phyloP scores from a whole-genome alignment of 2,888 invertebrate species.

The Pherbina coryleti region DNA sequence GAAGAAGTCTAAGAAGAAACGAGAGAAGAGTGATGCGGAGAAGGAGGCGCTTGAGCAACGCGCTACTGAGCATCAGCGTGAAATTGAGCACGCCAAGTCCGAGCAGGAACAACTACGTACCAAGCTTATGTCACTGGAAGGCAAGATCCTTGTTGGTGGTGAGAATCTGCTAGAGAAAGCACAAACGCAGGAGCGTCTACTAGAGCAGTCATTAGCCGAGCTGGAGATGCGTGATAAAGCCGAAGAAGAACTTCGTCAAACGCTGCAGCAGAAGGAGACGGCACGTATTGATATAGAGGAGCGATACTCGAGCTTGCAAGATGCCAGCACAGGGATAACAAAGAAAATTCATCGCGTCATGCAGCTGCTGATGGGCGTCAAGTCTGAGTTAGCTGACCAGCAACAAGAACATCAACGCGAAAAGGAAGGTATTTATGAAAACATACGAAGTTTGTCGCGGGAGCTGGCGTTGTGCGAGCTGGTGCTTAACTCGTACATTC shows the following conservation, averaged over 20 bases:
- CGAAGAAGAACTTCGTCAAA: conserved; percentile 84
- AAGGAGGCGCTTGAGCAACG: conserved; percentile 78
- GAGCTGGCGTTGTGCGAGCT: conserved; percentile 93
- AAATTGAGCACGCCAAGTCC: conserved; percentile 80
- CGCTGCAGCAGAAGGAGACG: conserved; percentile 90
- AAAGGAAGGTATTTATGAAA: conserved; percentile 95
- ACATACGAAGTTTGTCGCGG: conserved; percentile 87
- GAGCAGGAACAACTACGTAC: conserved; percentile 88
- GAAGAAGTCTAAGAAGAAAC: conserved; percentile 70
- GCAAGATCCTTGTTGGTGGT: conserved; percentile 96
- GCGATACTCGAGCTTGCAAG: conserved; percentile 93
- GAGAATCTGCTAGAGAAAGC: conserved; percentile 98
- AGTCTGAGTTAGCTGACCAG: conserved; percentile 86
- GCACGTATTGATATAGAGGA: conserved; percentile 95
- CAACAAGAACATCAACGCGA: conserved; percentile 96
- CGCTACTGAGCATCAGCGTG: conserved; percentile 78
- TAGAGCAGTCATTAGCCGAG: conserved; percentile 89
- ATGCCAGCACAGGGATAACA: conserved; percentile 92
- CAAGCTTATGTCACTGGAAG: conserved; percentile 90
- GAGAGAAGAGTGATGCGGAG: conserved; percentile 72
- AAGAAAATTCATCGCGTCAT: conserved; percentile 93
- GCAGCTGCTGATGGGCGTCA: conserved; percentile 86
- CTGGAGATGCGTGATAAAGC: conserved; percentile 82
- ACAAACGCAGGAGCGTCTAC: conserved; percentile 88
- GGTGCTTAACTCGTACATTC: conserved; percentile 93